Conservation (phyloP, 2,113 vertebrate species). For the Stegostoma tigrinum region DNA sequence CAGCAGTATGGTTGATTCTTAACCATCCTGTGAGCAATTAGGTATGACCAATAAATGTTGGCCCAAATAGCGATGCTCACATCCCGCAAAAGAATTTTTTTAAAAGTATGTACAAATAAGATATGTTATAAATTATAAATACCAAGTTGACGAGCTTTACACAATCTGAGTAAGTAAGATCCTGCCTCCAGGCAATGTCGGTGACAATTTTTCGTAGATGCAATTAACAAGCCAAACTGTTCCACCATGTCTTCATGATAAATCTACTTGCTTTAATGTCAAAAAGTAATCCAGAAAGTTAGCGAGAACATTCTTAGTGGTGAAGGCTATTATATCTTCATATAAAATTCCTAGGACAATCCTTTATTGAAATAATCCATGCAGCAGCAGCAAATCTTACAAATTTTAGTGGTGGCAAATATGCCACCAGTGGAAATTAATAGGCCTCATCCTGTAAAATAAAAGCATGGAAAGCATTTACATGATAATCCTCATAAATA, state of each 20-base stretch:
- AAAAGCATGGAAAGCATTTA: background rate
- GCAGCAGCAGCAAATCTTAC: background rate
- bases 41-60: too few species aligned
- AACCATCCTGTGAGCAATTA: too few species aligned
- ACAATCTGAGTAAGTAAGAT: background rate
- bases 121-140: too few species aligned
- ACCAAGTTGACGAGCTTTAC: background rate
- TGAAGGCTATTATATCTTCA: background rate
- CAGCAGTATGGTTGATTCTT: too few species aligned
- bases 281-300: background rate
- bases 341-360: background rate
- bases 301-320: background rate
- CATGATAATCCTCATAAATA: background rate
- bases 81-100: too few species aligned
- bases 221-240: background rate
- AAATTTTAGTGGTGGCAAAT: background rate
- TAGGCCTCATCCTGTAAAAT: background rate
- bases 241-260: background rate
- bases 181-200: background rate
- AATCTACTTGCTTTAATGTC: background rate
- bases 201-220: background rate
- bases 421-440: background rate
- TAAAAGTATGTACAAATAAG: too few species aligned
- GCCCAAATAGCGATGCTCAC: too few species aligned
- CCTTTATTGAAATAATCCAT: background rate